phyloP scores from a whole-genome alignment of 1,140 invertebrate species.

The Calliopsis andreniformis region DNA sequence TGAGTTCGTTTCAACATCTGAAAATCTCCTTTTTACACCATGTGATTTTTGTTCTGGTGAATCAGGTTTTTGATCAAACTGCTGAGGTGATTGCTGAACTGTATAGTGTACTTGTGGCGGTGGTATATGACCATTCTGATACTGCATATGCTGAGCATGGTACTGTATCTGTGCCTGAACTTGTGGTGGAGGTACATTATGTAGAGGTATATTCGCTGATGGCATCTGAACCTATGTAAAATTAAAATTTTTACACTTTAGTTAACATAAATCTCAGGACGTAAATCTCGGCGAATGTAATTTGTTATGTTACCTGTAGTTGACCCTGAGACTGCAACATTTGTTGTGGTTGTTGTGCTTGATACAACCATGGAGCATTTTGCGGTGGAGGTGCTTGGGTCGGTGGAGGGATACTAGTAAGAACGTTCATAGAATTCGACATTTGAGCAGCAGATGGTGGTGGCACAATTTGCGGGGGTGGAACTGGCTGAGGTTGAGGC shows the following conservation, averaged over 20 bases:
- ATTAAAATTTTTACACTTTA: constrained; percentile 29
- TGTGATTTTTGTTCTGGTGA: constrained; percentile 76
- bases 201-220: constrained; percentile 68
- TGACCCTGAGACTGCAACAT: constrained; percentile 73
- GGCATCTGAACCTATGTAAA: constrained; percentile 68
- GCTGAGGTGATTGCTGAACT: constrained; percentile 73
- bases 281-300: not conserved
- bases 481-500: constrained; percentile 75
- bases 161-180: constrained; percentile 77
- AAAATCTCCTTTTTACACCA: constrained; percentile 78
- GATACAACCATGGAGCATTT: constrained; percentile 77
- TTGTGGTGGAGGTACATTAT: constrained; percentile 73
- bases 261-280: not conserved
- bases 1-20: constrained; percentile 76
- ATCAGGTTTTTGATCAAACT: constrained; percentile 74
- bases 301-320: constrained; percentile 68
- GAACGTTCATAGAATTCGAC: constrained; percentile 76
- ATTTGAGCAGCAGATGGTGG: constrained; percentile 75
- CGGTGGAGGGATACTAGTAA: constrained; percentile 78
- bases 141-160: constrained; percentile 77
- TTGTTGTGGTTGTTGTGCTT: constrained; percentile 71
- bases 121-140: constrained; percentile 79
- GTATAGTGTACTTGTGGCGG: constrained; percentile 77
- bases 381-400: constrained; percentile 74
- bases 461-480: constrained; percentile 79